phyloP scores from a whole-genome alignment of 1,140 invertebrate genomes.

The Campoletis sonorensis region DNA sequence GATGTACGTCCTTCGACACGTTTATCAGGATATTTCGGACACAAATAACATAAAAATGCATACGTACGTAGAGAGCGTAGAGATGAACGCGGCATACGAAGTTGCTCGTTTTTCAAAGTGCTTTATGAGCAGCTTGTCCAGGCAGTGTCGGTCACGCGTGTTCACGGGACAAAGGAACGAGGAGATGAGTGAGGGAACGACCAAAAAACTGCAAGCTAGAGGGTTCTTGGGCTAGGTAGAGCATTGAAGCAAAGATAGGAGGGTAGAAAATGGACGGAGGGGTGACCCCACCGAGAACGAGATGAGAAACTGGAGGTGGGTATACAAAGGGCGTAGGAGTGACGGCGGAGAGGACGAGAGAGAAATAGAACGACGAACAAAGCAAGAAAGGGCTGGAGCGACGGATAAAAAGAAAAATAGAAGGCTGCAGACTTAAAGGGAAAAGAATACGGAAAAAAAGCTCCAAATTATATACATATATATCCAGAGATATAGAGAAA shows the following conservation, averaged over 20 bases:
- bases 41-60: background rate
- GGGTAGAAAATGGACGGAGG: background rate
- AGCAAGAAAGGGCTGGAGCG: background rate
- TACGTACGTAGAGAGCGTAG: background rate
- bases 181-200: conserved; percentile 18
- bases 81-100: background rate
- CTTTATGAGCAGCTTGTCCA: conserved; percentile 34
- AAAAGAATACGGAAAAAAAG: conserved; percentile 28
- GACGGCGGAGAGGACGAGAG: background rate
- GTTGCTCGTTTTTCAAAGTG: conserved; percentile 33
- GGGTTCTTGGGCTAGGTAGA: background rate
- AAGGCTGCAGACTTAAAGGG: conserved; percentile 20
- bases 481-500: conserved; percentile 1
- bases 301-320: background rate
- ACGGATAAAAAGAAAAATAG: conserved; percentile 13
- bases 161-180: conserved; percentile 17
- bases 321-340: conserved; percentile 10
- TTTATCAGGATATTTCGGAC: background rate
- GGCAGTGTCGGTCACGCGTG: conserved; percentile 32
- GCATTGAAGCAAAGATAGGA: background rate
- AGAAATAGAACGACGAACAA: conserved; percentile 27
- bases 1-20: background rate
- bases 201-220: conserved; percentile 22
- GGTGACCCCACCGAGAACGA: background rate
- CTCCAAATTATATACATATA: conserved; percentile 5